Percentiles rank a stretch among this genome's conserved stretches.
These are phyloP conservation scores for Pseudolaguvia tuberculata DNA, from an alignment of 2,113 vertebrate species.

Conservation along the genomic window DNA sequence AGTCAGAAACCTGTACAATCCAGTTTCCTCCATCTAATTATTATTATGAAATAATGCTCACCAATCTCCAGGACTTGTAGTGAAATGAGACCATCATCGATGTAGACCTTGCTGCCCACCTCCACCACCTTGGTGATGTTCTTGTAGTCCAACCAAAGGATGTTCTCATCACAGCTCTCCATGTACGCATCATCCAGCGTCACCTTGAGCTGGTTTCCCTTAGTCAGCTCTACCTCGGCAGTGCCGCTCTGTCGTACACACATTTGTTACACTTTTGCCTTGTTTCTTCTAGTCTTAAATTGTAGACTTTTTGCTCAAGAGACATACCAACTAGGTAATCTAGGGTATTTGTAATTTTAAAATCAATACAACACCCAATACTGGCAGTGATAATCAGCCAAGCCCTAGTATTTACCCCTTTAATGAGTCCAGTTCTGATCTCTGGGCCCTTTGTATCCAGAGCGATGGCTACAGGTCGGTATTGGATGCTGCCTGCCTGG, in stretches of 20 bases:
- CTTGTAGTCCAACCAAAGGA: slow-evolving; percentile 95
- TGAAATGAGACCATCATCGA: slow-evolving; percentile 93
- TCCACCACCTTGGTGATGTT: slow-evolving; percentile 89
- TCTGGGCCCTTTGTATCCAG: slow-evolving; percentile 98
- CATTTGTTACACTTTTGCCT: too few relatives aligned
- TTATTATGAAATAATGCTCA: slow-evolving; percentile 53
- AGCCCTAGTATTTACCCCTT: slow-evolving; percentile 75
- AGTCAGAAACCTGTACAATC: not conserved
- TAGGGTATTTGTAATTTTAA: too few relatives aligned
- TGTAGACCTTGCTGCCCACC: slow-evolving; percentile 87
- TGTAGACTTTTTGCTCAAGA: too few relatives aligned
- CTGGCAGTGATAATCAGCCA: too few relatives aligned
- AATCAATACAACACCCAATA: too few relatives aligned
- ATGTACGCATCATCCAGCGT: slow-evolving; percentile 83
- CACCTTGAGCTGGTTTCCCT: slow-evolving; percentile 80
- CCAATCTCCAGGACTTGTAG: slow-evolving; percentile 87
- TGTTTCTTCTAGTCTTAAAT: too few relatives aligned
- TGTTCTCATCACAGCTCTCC: slow-evolving; percentile 83
- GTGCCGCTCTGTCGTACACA: slow-evolving; percentile 78
- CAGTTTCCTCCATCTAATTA: not conserved
- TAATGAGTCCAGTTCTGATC: slow-evolving; percentile 95
- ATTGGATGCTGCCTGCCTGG: slow-evolving; percentile 85
- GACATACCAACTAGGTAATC: too few relatives aligned
- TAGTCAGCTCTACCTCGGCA: slow-evolving; percentile 92
- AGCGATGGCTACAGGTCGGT: slow-evolving; percentile 89